Evolutionary conservation across 2,888 invertebrate genomes (phyloP).

Genomic region (Parnassius glacialis): DNA sequence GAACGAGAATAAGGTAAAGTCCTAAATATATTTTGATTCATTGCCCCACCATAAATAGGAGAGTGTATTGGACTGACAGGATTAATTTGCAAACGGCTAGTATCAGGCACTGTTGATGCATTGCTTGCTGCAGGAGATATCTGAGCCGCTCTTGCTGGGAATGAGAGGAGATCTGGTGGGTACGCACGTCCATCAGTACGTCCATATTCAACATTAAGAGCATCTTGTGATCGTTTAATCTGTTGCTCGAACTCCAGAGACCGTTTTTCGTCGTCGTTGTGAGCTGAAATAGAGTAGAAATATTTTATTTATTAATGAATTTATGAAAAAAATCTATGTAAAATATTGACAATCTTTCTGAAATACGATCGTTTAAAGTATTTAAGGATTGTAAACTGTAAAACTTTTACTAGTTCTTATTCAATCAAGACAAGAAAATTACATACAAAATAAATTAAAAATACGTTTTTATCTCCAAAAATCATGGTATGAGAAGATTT

Average conservation of each 20-base stretch:
- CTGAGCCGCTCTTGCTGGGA: constrained; percentile 85
- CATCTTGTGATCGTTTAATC: constrained; percentile 78
- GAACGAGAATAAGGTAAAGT: constrained; percentile 90
- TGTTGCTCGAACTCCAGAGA: constrained; percentile 84
- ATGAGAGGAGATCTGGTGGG: constrained; percentile 91
- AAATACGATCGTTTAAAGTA: too few relatives aligned
- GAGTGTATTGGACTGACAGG: constrained; percentile 85
- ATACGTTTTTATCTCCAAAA: too few relatives aligned
- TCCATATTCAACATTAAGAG: constrained; percentile 77
- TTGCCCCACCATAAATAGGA: constrained; percentile 82
- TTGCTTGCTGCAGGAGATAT: constrained; percentile 91
- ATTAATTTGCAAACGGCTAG: constrained; percentile 82
- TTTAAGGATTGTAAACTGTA: too few relatives aligned
- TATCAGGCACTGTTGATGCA: constrained; percentile 89
- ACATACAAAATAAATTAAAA: too few relatives aligned
- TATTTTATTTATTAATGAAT: neutral
- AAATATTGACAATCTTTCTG: too few relatives aligned
- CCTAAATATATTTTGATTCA: constrained; percentile 86
- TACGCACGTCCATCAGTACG: constrained; percentile 82
- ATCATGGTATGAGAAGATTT: too few relatives aligned
- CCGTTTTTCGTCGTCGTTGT: constrained; percentile 86
- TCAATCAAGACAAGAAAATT: too few relatives aligned
- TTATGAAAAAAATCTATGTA: neutral
- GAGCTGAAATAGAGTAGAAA: constrained; percentile 62
- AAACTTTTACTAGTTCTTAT: too few relatives aligned